Base-by-base conservation (phyloP, 64 coral and sea anemone genomes). In the Catalaphyllia jardinei region DNA sequence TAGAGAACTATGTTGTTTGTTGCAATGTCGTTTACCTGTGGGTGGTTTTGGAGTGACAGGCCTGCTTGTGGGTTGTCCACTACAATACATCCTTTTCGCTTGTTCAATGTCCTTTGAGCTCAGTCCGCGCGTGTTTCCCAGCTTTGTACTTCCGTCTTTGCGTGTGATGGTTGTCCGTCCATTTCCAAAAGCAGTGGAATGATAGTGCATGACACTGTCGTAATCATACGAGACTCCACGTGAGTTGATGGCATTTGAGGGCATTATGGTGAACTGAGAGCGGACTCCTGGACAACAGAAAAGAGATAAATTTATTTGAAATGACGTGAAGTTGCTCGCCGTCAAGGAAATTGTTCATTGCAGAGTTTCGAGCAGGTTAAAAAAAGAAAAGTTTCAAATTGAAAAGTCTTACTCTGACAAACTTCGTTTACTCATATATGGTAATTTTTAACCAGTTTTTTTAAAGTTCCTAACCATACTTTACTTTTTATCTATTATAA, bases 121-220 rank as follows among this genome's bases (percentile, higher is more conserved):
- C 77, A 94, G 88, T 17, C 93, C 93, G 51, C 91, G 91, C 31
- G 74, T 89, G 82, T 94, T 89, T 31, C 93, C 93, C 79, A 94
- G 82, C 17, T 76, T 94, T 15, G 65, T 88, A 0, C 77, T 79
- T 4, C 93, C 93, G 31, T 91, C 67, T 57, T 67, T 87, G 5
- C 93, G 63, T 19, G 11, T 77, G 67, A 92, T 95, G 2, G 93
- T 92, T 18, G 52, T 78, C 13, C 89, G 77, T 49, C 89, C 71
- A 35, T 22, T 95, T 10, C 89, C 77, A 73, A 95, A 95, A 28
- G 94, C 94, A 7, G 75, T 88, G 4, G 94, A 88, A 13, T 77
- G 54, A 27, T 95, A 95, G 27, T 95, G 94, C 94, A 95, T 95
- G 59, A 95, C 20, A 25, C 87, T 86, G 35, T 73, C 39, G 42